Evolutionary conservation across 2,797 vertebrate genomes (phyloP).

Genomic region (Somateria mollissima): DNA sequence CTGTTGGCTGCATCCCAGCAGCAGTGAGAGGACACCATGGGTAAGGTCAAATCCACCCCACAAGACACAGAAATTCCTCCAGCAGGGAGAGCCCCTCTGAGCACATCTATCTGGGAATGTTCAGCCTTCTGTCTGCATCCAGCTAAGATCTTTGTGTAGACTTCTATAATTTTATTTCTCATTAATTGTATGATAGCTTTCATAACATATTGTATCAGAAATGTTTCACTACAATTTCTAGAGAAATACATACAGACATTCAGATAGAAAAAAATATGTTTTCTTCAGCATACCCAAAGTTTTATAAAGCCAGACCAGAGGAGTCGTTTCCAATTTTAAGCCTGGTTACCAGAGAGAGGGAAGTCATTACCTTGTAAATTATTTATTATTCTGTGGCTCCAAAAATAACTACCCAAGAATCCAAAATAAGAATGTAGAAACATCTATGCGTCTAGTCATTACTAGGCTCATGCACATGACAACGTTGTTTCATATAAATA

Average conservation of each 20-base stretch:
- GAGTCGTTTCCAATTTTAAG: background rate
- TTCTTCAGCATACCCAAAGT: background rate
- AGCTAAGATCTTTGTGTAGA: background rate
- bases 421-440: background rate
- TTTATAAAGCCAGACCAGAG: background rate
- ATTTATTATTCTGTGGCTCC: constrained; percentile 26
- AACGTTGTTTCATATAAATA: constrained; percentile 46
- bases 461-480: constrained; percentile 15
- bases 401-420: background rate
- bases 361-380: background rate
- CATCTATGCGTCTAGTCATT: background rate
- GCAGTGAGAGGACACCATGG: background rate
- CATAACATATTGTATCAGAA: background rate
- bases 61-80: background rate
- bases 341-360: background rate
- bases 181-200: background rate
- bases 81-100: background rate
- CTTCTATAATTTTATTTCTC: background rate
- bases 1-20: background rate
- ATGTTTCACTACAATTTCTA: background rate
- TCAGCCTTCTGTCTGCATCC: background rate
- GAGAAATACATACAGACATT: background rate
- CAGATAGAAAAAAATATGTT: background rate
- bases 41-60: accelerated
- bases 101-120: background rate